Evolutionary conservation across 2,797 vertebrate genomes (phyloP), one percentile per base, ranked within the genome.

Genomic region (Rhynchotus rufescens): DNA sequence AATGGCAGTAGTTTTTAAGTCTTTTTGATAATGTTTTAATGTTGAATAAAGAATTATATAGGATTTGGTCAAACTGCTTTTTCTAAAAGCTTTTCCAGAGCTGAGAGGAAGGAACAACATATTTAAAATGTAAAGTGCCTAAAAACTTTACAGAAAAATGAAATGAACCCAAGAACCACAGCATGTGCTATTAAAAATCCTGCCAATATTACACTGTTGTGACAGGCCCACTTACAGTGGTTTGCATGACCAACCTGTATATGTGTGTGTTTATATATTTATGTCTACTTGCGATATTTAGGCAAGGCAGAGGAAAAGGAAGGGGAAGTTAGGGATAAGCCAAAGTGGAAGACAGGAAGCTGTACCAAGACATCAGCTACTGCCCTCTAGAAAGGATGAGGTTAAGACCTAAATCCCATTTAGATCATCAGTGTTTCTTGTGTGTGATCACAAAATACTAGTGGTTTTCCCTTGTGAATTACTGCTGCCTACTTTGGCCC

Each of bases 391-490:
- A 85, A 94, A 59, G 10, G 13, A 25, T 51, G 42, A 78, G 8
- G 25, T 75, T 80, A 0, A 36, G 0, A 15, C 75, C 86, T 52
- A 67, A 90, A 36, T 77, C 38, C 47, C 52, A 60, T 30, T 7
- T 51, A 23, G 8, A 38, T 88, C 38, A 57, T 79, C 88, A 61
- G 32, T 76, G 64, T 65, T 71, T 81, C 78, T 62, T 79, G 34
- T 72, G 15, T 6, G 2, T 68, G 73, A 61, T 65, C 25, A 59
- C 59, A 80, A 10, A 80, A 19, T 22, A 2, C 22, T 28, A 45
- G 52, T 80, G 49, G 12, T 86, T 92, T 90, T 67, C 61, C 40
- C 44, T 56, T 80, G 65, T 36, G 79, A 84, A 45, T 85, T 93
- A 72, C 60, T 93, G 47, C 84, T 82, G 82, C 75, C 69, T 83